phyloP scores from a whole-genome alignment of 2,797 vertebrate species.

The Columba guinea region DNA sequence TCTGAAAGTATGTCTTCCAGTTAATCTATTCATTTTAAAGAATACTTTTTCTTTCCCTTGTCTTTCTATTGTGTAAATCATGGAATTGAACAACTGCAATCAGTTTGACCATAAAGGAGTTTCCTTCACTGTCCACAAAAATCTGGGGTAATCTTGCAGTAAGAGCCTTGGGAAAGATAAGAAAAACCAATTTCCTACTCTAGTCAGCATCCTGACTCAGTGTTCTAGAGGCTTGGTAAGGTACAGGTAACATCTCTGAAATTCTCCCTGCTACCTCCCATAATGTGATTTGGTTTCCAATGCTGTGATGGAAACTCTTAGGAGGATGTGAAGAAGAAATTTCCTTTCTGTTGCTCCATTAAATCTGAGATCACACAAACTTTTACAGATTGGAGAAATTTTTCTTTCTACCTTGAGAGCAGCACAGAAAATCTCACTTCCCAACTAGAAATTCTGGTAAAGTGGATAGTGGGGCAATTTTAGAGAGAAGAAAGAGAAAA shows the following conservation, averaged over 20 bases:
- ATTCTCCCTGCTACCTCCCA: not conserved
- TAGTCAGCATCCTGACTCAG: not conserved
- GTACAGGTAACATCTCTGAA: not conserved
- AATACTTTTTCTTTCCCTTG: not conserved
- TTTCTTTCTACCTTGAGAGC: not conserved
- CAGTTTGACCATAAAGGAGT: not conserved
- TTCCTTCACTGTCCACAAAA: not conserved
- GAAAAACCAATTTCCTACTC: not conserved
- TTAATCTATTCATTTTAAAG: not conserved
- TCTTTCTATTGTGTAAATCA: not conserved
- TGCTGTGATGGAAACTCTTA: not conserved
- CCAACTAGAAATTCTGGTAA: not conserved
- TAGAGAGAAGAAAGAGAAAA: not conserved
- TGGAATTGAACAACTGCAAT: not conserved
- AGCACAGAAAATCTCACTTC: not conserved
- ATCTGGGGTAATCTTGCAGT: not conserved
- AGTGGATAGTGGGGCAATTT: not conserved
- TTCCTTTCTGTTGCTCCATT: not conserved
- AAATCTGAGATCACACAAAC: not conserved
- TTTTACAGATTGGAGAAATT: not conserved
- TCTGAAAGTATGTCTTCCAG: not conserved
- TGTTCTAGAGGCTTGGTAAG: not conserved
- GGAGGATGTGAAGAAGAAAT: not conserved
- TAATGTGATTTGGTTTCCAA: not conserved
- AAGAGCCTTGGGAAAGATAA: not conserved